Percentiles rank a stretch among this genome's conserved stretches.
phyloP scores from a whole-genome alignment of 1,140 invertebrate species.

The Venustaconcha ellipsiformis region DNA sequence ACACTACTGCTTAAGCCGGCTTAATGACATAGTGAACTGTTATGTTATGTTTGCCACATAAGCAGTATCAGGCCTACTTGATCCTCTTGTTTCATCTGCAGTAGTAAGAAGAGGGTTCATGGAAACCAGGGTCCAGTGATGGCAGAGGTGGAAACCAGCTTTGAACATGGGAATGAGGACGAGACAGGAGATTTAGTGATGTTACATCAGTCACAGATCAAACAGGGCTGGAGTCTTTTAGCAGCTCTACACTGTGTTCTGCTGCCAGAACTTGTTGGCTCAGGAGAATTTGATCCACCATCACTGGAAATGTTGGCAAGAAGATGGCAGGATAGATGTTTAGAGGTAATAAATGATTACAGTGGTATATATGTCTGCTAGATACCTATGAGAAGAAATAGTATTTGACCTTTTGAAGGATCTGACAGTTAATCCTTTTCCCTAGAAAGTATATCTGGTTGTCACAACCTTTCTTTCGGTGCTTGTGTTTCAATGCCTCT shows the following conservation, averaged over 20 bases:
- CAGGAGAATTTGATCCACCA: conserved; percentile 88
- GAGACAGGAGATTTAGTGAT: conserved; percentile 35
- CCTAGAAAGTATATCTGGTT: no score
- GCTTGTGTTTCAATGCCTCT: no score
- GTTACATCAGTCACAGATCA: conserved; percentile 55
- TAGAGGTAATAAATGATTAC: conserved; percentile 78
- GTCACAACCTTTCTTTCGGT: no score
- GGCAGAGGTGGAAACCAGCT: conserved; percentile 24
- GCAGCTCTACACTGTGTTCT: conserved; percentile 97
- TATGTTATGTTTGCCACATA: no score
- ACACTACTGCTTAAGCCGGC: no score
- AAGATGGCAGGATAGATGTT: conserved; percentile 98
- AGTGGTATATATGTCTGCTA: no score
- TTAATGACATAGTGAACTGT: no score
- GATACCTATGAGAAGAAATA: no score
- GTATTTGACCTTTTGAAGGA: no score
- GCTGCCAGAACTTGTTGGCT: conserved; percentile 84
- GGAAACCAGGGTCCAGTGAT: conserved; percentile 27
- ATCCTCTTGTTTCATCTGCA: neutral
- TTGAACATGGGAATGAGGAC: conserved; percentile 39
- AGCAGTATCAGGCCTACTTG: no score
- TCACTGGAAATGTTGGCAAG: conserved; percentile 97
- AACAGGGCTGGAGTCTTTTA: conserved; percentile 88
- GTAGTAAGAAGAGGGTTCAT: neutral
- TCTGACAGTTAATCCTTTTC: no score